phyloP scores from a whole-genome alignment of 1,140 invertebrate genomes.

The Druon quercuslanigerum region DNA sequence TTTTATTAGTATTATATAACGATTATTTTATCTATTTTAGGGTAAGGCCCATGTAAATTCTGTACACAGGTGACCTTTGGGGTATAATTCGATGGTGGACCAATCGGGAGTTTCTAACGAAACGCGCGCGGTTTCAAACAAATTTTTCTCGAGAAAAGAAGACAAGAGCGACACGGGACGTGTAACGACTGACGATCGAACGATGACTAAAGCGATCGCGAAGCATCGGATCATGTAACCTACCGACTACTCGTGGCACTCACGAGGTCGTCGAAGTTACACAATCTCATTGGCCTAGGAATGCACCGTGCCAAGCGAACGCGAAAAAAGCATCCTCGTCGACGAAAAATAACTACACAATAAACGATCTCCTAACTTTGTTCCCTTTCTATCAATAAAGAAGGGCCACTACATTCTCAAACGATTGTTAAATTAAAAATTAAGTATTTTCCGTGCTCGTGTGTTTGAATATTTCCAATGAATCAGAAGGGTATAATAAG shows the following conservation, averaged over 20 bases:
- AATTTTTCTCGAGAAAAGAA: background rate
- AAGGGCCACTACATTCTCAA: too few relatives aligned
- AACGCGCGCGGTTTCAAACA: conserved; percentile 13
- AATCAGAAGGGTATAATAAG: too few relatives aligned
- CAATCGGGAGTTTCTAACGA: background rate
- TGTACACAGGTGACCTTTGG: background rate
- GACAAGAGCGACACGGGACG: conserved; percentile 21
- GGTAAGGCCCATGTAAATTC: background rate
- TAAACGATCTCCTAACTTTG: background rate
- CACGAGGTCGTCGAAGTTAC: conserved; percentile 37
- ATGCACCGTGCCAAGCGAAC: conserved; percentile 37
- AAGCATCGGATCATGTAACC: conserved; percentile 24
- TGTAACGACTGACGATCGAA: conserved; percentile 33
- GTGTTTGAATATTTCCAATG: too few relatives aligned
- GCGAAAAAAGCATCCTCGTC: conserved; percentile 28
- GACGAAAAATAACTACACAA: background rate
- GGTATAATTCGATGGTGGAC: background rate
- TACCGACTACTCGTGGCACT: conserved; percentile 29
- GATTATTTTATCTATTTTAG: background rate
- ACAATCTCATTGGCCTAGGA: conserved; percentile 42
- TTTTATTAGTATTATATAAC: background rate
- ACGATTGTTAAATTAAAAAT: too few relatives aligned
- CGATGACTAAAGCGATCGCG: conserved; percentile 43
- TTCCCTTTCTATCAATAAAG: background rate
- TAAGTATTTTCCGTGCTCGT: too few relatives aligned